Evolutionary conservation across 1,140 invertebrate genomes (phyloP).

Genomic region (Pararge aegeria): DNA sequence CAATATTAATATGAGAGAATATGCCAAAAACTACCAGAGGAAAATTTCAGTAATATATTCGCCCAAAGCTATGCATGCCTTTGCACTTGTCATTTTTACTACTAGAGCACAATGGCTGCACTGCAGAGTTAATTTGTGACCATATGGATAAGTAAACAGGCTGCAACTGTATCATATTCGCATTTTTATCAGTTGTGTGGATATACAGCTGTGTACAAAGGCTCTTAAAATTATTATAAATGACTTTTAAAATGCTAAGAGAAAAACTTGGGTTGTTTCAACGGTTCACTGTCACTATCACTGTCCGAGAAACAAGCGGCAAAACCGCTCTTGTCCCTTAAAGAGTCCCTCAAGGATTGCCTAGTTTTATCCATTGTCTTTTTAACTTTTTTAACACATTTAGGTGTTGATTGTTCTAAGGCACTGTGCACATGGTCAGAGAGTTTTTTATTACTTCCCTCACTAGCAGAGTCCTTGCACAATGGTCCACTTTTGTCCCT

Average conservation of each 20-base stretch:
- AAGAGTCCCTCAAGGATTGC: conserved; percentile 35
- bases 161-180: too few species aligned
- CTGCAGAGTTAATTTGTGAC: too few species aligned
- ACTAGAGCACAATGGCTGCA: too few species aligned
- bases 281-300: conserved; percentile 60
- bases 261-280: conserved; percentile 59
- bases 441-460: conserved; percentile 23
- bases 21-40: conserved; percentile 21
- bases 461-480: conserved; percentile 36
- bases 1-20: conserved; percentile 14
- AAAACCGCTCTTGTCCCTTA: conserved; percentile 64
- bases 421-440: conserved; percentile 11
- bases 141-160: too few species aligned
- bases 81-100: too few species aligned
- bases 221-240: conserved; percentile 7
- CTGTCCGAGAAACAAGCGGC: conserved; percentile 67
- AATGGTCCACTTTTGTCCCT: conserved; percentile 22
- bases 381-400: conserved; percentile 18
- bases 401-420: conserved; percentile 10
- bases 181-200: too few species aligned
- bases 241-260: conserved; percentile 41
- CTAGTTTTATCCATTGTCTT: conserved; percentile 32
- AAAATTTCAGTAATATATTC: conserved; percentile 24
- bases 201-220: too few species aligned
- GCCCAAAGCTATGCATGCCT: background rate